A percentile compares a stretch with the other conserved stretches of the same genome.
Conservation (phyloP, 35 echinoderm and acorn worm species). For the Apostichopus parvimensis region DNA sequence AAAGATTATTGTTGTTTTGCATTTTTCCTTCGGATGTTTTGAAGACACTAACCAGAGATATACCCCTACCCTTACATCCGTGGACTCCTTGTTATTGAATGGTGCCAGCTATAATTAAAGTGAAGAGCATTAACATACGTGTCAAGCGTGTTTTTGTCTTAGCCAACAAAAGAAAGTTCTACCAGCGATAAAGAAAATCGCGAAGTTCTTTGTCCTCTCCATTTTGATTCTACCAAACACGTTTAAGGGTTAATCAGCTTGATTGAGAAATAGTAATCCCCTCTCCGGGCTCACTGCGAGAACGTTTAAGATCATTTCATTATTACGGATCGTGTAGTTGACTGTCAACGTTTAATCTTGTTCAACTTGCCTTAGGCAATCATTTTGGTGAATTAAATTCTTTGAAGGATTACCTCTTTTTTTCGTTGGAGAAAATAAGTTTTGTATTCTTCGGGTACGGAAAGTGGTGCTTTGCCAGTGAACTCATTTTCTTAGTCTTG, state of each 20-base stretch:
- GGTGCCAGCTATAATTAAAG: background rate
- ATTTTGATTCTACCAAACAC: background rate
- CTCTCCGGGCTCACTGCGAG: background rate
- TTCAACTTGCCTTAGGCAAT: slow-evolving; percentile 31
- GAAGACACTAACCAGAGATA: background rate
- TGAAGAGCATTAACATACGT: background rate
- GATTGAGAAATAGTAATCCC: background rate
- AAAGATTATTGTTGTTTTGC: too few relatives aligned
- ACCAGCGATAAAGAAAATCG: background rate
- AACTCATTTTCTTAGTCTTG: background rate
- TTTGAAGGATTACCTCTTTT: slow-evolving; percentile 12
- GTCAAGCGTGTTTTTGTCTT: background rate
- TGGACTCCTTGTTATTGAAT: background rate
- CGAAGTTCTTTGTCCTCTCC: background rate
- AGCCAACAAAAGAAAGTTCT: background rate
- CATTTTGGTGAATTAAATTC: background rate
- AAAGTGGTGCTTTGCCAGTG: background rate
- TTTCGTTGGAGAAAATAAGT: background rate
- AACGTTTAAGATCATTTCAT: slow-evolving; percentile 33
- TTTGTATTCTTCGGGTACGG: background rate
- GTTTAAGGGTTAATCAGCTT: background rate
- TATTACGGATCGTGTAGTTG: slow-evolving; percentile 25
- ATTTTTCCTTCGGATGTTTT: background rate
- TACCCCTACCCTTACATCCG: background rate
- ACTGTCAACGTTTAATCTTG: slow-evolving; percentile 22